Conservation (phyloP, 1,140 invertebrate species). For the Achatina immaculata region DNA sequence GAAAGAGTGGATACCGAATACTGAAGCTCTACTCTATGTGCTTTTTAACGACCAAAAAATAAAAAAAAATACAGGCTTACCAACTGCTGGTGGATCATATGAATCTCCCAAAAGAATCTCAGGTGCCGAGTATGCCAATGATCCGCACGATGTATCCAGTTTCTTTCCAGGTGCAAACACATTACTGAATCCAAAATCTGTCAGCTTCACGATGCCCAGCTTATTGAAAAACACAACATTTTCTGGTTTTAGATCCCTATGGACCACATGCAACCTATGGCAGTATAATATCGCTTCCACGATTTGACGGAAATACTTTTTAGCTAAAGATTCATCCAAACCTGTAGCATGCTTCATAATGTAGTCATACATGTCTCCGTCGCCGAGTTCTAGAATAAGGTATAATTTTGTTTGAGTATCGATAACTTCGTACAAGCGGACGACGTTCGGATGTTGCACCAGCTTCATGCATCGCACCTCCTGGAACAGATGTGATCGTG, state of each 20-base stretch:
- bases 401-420: slow-evolving; percentile 84
- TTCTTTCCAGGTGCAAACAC: slow-evolving; percentile 97
- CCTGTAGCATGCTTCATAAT: slow-evolving; percentile 92
- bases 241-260: slow-evolving; percentile 98
- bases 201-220: slow-evolving; percentile 95
- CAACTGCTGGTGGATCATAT: slow-evolving; percentile 86
- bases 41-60: too few relatives aligned
- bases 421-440: slow-evolving; percentile 98
- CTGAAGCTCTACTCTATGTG: too few relatives aligned
- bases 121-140: slow-evolving; percentile 98
- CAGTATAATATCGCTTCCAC: slow-evolving; percentile 98
- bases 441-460: slow-evolving; percentile 98
- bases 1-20: too few relatives aligned
- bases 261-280: slow-evolving; percentile 93
- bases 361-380: slow-evolving; percentile 99
- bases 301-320: slow-evolving; percentile 94
- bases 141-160: slow-evolving; percentile 99
- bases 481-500: slow-evolving; percentile 96
- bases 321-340: slow-evolving; percentile 80
- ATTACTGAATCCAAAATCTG: slow-evolving; percentile 98
- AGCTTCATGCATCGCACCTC: slow-evolving; percentile 97
- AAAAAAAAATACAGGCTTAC: slow-evolving; percentile 73
- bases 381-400: slow-evolving; percentile 95
- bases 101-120: slow-evolving; percentile 95
- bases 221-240: slow-evolving; percentile 99